phyloP scores from a whole-genome alignment of 2,797 vertebrate genomes.

The Picus viridis region DNA sequence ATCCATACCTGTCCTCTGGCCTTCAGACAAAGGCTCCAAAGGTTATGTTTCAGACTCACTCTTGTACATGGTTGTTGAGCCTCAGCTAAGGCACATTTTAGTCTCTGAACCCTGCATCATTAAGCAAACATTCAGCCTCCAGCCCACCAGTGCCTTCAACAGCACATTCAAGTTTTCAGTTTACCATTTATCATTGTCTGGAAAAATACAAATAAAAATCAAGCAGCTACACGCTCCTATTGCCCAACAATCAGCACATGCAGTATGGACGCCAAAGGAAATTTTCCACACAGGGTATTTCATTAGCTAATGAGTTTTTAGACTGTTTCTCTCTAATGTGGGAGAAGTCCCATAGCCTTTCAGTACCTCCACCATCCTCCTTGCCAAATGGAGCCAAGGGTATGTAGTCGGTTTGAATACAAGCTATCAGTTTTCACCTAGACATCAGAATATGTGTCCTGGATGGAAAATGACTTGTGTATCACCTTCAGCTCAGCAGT shows the following conservation, averaged over 20 bases:
- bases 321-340: neutral
- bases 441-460: neutral
- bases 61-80: neutral
- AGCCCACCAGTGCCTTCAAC: neutral
- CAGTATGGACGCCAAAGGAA: neutral
- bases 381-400: neutral
- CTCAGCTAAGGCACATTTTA: neutral
- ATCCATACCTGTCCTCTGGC: neutral
- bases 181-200: neutral
- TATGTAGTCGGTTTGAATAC: neutral
- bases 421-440: neutral
- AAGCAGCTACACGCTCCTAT: neutral
- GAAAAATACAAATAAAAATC: neutral
- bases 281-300: neutral
- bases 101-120: neutral
- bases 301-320: neutral
- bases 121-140: neutral
- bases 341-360: neutral
- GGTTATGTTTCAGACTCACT: neutral
- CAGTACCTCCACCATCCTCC: neutral
- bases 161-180: neutral
- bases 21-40: neutral
- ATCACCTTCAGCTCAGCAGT: neutral
- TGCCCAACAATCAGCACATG: neutral
- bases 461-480: neutral